Conservation (phyloP, 2,888 invertebrate species). For the Pherbina coryleti region DNA sequence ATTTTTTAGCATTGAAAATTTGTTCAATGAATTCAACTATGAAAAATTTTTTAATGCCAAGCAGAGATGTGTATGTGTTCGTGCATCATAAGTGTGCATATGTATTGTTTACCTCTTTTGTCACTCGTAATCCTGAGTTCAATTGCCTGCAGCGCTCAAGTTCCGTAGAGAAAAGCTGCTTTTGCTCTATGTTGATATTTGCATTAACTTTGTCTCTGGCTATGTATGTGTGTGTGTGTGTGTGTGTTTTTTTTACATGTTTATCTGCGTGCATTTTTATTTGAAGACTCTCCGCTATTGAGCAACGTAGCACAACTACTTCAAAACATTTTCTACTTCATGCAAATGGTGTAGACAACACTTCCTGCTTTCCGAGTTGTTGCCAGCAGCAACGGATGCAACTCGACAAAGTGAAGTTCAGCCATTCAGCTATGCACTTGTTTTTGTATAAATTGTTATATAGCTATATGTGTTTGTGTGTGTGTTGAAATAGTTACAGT, state of each 20-base stretch:
- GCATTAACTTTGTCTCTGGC: background rate
- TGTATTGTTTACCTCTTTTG: conserved; percentile 6
- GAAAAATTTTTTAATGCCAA: too few species aligned
- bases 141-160: conserved; percentile 46
- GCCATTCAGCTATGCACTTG: background rate
- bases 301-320: background rate
- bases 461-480: too few species aligned
- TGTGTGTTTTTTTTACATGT: too few species aligned
- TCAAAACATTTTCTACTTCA: background rate
- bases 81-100: conserved; percentile 3
- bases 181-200: background rate
- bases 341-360: conserved; percentile 1
- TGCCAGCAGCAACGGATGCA: background rate
- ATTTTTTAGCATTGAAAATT: too few species aligned
- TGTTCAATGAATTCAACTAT: background rate
- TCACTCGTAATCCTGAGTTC: conserved; percentile 43
- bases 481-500: too few species aligned
- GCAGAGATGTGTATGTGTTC: background rate
- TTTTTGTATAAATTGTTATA: too few species aligned
- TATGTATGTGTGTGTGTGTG: background rate
- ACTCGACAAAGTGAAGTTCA: background rate
- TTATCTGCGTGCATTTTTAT: too few species aligned
- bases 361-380: conserved; percentile 8
- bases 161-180: background rate
- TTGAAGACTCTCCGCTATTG: too few species aligned